Evolutionary conservation across 1,140 invertebrate genomes (phyloP), one percentile per base, ranked within the genome.

Genomic region (Zophobas atratus): DNA sequence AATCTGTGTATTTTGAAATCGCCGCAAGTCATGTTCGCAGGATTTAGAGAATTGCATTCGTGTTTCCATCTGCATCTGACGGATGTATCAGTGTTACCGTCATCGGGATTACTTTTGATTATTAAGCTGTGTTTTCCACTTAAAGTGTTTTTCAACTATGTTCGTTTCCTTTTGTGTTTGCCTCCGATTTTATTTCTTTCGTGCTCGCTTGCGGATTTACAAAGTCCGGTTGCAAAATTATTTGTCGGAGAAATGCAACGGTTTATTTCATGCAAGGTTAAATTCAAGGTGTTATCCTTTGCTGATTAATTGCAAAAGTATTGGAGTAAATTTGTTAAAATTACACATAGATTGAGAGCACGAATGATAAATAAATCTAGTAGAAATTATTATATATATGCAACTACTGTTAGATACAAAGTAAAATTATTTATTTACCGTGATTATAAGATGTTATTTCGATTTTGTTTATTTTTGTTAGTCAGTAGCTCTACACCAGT

Each of bases 41-140:
- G 73, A 75, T 60, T 75, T 75, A 63, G n/a, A n/a, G 35, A 60
- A 46, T 35, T 75, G 72, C 53, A 63, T 75, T 75, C 73, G 73
- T 75, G 73, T 75, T 75, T 75, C 46, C 73, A 75, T 35, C 32
- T 75, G 41, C 73, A 75, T 75, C 73, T 46, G 57, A 57, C 41
- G 73, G 73, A 75, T 75, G 73, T 60, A 56, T 67, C 39, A 41
- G 36, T 43, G 60, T 36, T 67, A 43, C 39, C 60, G 60, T 67
- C 41, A 67, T 67, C 0, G n/a, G 60, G 60, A 67, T 67, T 67
- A 67, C 55, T 57, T 57, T 57, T 57, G 34, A 57, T 57, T 4
- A 35, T 57, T 36, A 67, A 43, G 43, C 33, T 33, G 60, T 39
- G 57, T 67, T 67, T 60, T 60, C 43, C 43, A 46, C 43, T 8